Evolutionary conservation across 2,113 vertebrate genomes (phyloP).

Genomic region (Chaetops frenatus): DNA sequence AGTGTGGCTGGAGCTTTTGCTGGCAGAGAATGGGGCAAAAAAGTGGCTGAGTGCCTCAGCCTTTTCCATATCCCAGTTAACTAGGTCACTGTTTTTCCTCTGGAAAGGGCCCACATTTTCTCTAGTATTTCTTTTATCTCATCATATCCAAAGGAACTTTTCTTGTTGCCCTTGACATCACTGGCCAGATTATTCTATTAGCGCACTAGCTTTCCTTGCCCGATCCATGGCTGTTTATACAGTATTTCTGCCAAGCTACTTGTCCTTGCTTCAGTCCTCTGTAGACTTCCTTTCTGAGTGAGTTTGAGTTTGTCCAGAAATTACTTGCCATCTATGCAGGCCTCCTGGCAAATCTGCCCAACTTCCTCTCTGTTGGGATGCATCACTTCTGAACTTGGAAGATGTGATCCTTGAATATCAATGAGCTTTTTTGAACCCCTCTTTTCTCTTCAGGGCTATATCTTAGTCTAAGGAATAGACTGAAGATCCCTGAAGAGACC

Average conservation of each 20-base stretch:
- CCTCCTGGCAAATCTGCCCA: background rate
- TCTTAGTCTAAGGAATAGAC: background rate
- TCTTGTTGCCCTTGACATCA: background rate
- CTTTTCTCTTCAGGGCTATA: background rate
- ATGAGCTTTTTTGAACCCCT: background rate
- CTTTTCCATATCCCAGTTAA: background rate
- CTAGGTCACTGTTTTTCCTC: background rate
- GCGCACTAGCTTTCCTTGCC: background rate
- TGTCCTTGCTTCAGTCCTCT: background rate
- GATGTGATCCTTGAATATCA: background rate
- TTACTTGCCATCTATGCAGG: background rate
- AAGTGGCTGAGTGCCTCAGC: background rate
- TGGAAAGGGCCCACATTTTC: background rate
- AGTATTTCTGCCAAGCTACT: background rate
- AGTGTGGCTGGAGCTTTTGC: background rate
- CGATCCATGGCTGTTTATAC: accelerated
- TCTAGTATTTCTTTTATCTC: background rate
- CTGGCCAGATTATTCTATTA: background rate
- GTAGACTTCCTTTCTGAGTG: background rate
- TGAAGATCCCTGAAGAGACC: background rate
- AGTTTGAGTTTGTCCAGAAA: background rate
- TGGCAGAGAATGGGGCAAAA: background rate
- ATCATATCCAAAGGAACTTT: background rate
- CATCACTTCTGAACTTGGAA: background rate
- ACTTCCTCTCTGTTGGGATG: background rate